Evolutionary conservation across 2,113 vertebrate genomes (phyloP).

Genomic region (Empidonax alnorum): DNA sequence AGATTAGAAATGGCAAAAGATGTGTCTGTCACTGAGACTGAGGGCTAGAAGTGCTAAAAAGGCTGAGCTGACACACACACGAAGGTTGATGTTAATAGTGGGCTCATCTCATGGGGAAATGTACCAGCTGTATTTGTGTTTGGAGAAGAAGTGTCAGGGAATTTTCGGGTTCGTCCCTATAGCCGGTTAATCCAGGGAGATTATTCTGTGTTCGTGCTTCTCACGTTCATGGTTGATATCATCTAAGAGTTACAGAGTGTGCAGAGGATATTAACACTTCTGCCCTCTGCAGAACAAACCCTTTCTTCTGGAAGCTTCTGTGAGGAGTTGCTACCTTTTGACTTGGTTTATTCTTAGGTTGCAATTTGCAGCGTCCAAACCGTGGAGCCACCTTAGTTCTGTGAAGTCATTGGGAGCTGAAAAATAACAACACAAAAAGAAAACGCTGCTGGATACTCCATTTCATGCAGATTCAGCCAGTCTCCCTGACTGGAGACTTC

Average conservation of each 20-base stretch:
- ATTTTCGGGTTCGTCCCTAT: neutral
- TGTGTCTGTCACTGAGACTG: neutral
- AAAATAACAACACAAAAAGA: neutral
- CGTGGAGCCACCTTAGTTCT: neutral
- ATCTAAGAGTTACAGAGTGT: neutral
- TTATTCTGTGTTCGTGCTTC: conserved; percentile 11
- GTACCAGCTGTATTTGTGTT: neutral
- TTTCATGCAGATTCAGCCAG: neutral
- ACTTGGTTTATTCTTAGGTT: neutral
- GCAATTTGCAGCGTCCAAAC: neutral
- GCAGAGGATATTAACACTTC: neutral
- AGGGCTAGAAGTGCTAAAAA: conserved; percentile 17
- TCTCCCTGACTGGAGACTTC: neutral
- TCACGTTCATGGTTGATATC: conserved; percentile 5
- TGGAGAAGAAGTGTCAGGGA: neutral
- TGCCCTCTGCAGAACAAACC: neutral
- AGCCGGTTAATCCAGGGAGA: neutral
- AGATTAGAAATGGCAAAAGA: neutral
- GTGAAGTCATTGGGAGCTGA: neutral
- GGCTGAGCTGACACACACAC: neutral
- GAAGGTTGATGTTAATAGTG: neutral
- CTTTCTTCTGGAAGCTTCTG: neutral
- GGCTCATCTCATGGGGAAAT: neutral
- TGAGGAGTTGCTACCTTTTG: neutral
- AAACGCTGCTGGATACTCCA: rapidly evolving